phyloP scores from a whole-genome alignment of 2,888 invertebrate species.

The Apamea crenata region DNA sequence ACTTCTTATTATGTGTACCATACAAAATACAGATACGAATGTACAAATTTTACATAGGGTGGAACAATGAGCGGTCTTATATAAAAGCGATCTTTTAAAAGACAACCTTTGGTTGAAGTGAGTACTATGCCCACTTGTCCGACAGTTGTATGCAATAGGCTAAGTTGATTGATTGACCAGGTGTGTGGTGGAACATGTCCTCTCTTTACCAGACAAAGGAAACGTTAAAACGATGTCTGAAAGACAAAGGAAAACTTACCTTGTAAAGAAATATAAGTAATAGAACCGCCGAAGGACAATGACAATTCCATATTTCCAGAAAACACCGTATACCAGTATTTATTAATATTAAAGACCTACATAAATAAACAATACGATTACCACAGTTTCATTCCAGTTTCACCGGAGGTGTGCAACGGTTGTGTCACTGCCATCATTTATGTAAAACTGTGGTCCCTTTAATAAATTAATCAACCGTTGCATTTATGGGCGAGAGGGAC shows the following conservation, averaged over 20 bases:
- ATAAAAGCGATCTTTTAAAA: not conserved
- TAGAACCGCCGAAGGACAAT: not conserved
- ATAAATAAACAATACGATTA: constrained; percentile 46
- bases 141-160: not conserved
- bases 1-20: not conserved
- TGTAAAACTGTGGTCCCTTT: constrained; percentile 79
- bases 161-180: not conserved
- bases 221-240: no score
- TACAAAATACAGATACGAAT: not conserved
- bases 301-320: constrained; percentile 26
- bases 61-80: not conserved
- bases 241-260: not conserved
- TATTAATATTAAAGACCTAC: constrained; percentile 38
- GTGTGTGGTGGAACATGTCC: not conserved
- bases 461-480: constrained; percentile 85
- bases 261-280: not conserved
- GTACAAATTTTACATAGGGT: not conserved
- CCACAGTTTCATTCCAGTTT: constrained; percentile 50
- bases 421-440: constrained; percentile 74
- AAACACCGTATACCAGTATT: constrained; percentile 32
- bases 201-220: not conserved
- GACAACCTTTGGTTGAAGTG: not conserved
- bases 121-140: not conserved
- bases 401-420: constrained; percentile 45
- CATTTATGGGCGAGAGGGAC: constrained; percentile 80